Percentiles rank a stretch among this genome's conserved stretches.
Evolutionary conservation across 2,797 vertebrate genomes (phyloP).

Genomic region (Balearica regulorum): DNA sequence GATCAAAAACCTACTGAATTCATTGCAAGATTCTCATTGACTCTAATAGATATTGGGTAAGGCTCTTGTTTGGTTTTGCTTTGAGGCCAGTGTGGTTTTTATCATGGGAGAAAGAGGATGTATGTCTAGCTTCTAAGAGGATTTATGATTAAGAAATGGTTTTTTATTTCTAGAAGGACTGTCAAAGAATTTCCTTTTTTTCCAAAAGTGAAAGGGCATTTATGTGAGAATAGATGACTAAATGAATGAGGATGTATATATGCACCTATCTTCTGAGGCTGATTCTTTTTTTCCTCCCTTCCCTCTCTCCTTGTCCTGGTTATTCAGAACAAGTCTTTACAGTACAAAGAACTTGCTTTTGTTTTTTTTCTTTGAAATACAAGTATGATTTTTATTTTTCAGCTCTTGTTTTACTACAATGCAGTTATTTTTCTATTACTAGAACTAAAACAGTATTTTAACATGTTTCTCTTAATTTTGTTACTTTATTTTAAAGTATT

Average conservation of each 20-base stretch:
- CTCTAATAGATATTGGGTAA: background rate
- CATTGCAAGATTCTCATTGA: background rate
- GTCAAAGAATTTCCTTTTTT: background rate
- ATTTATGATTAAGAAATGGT: background rate
- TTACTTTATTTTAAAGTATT: no score
- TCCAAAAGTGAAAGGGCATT: background rate
- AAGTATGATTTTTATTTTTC: background rate
- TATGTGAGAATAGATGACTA: background rate
- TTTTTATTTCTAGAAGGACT: background rate
- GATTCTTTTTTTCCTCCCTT: background rate
- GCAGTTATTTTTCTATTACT: background rate
- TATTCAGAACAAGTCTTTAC: background rate
- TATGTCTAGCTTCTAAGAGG: background rate
- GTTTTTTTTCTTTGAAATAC: background rate
- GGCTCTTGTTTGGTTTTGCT: background rate
- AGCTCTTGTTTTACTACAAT: background rate
- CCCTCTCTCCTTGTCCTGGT: background rate
- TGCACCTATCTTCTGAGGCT: background rate
- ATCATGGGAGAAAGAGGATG: background rate
- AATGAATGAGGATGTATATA: background rate
- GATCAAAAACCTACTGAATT: background rate
- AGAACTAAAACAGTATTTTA: background rate
- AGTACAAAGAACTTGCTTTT: background rate
- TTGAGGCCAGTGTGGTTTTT: background rate
- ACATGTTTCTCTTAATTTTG: no score